Base-by-base conservation (phyloP, 2,888 invertebrate species). In the Nebria salina region DNA sequence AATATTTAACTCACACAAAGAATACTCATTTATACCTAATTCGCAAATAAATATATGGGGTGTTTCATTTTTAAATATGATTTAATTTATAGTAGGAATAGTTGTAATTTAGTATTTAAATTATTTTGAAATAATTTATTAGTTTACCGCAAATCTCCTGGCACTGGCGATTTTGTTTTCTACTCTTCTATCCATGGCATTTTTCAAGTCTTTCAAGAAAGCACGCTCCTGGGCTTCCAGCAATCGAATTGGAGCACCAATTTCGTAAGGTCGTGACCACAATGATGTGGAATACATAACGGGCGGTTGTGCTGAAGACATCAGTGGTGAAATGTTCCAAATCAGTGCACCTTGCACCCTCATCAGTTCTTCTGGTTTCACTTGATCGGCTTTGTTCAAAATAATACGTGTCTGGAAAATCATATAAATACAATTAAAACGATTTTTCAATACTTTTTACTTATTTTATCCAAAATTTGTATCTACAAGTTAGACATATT, bases 301-400 rank as follows among this genome's bases (percentile, higher is more conserved):
- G 26, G 98, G 98, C 5, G 98, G 97, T 88, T 97, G 97, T 73
- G 96, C 95, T 73, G 97, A 97, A 83, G 97, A 97, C 95, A 98
- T 96, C 85, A 98, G 90, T 5, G 98, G 98, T n/a, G 97, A 97
- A 86, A 98, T 96, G 88, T 97, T 97, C 98, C 98, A 98, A 86
- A 98, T 96, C 77, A 98, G 91, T 11, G 96, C 97, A 84, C 97
- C 96, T 89, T 98, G 97, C 2, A 98, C 97, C 84, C 97, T 92
- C 94, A 98, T 94, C 84, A 98, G 89, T 89, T 98, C 97, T 87
- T 97, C 97, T 0, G 97, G 96, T 86, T 95, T 95, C 70, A 98
- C 95, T 84, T 94, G 95, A 89, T 98, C 98, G 42, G 97, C 98
- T 90, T 98, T 98, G 91, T 98, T 98, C 82, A 98, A 90, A 85